phyloP scores from a whole-genome alignment of 1,140 invertebrate genomes.

The Drosophila nikananu region DNA sequence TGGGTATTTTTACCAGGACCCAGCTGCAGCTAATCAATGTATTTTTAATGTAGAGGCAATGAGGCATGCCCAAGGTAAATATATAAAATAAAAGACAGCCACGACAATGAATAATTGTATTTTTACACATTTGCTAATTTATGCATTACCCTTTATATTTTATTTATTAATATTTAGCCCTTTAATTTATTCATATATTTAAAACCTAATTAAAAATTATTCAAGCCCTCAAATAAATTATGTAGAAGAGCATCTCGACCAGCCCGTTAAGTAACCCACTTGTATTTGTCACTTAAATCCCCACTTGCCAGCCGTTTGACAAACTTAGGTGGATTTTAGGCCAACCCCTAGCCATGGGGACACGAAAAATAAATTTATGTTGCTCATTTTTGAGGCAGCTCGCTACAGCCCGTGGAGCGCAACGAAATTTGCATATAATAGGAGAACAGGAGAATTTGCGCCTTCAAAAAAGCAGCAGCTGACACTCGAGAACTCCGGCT shows the following conservation, averaged over 20 bases:
- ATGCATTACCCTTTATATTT: neutral
- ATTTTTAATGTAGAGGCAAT: neutral
- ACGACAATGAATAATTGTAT: neutral
- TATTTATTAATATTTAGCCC: no score
- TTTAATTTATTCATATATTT: neutral
- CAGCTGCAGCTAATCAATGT: neutral
- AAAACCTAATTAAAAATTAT: neutral
- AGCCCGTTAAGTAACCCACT: neutral
- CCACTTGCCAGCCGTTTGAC: slow-evolving; percentile 14
- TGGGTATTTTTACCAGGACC: neutral
- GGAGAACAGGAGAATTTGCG: slow-evolving; percentile 50
- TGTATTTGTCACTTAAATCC: slow-evolving; percentile 9
- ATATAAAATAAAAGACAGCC: neutral
- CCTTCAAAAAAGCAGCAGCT: slow-evolving; percentile 30
- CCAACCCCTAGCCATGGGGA: slow-evolving; percentile 1
- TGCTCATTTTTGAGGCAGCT: slow-evolving; percentile 65
- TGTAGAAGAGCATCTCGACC: neutral
- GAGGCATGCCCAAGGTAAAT: neutral
- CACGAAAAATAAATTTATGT: slow-evolving; percentile 61
- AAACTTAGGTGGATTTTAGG: slow-evolving; percentile 39
- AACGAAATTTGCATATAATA: slow-evolving; percentile 76
- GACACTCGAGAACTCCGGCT: slow-evolving; percentile 36
- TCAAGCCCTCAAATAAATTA: neutral
- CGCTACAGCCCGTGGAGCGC: slow-evolving; percentile 26
- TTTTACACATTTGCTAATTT: neutral